These are phyloP conservation scores for Callyntrura sp. DNA, from an alignment of 2,888 invertebrate species.

Conservation along the genomic window DNA sequence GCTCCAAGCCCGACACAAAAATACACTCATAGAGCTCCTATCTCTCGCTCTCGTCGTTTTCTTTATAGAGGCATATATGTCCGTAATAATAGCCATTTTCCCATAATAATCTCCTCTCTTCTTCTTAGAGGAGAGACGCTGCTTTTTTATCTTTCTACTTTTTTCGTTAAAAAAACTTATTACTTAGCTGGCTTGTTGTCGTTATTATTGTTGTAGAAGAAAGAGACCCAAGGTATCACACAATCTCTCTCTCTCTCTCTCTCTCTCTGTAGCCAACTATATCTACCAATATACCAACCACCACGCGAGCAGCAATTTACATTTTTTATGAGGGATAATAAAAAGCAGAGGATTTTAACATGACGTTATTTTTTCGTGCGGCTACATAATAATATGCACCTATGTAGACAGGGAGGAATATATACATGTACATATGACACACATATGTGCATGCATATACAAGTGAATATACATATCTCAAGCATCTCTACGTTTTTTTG, in stretches of 20 bases:
- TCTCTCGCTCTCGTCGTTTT: neutral
- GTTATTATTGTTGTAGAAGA: neutral
- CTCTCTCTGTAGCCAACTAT: too few species aligned
- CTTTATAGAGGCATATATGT: slow-evolving; percentile 6
- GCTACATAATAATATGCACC: too few species aligned
- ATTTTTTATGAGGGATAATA: slow-evolving; percentile 67
- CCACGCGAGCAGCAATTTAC: slow-evolving; percentile 64
- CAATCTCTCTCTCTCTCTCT: too few species aligned
- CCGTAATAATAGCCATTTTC: slow-evolving; percentile 52
- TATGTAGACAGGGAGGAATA: too few species aligned
- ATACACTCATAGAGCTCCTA: slow-evolving; percentile 31
- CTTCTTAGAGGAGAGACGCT: too few species aligned
- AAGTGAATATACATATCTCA: neutral
- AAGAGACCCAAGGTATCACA: too few species aligned
- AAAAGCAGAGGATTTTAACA: slow-evolving; percentile 47
- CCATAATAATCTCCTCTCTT: too few species aligned
- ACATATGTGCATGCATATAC: too few species aligned
- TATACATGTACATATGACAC: too few species aligned
- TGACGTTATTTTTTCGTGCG: slow-evolving; percentile 24
- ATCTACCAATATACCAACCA: slow-evolving; percentile 49
- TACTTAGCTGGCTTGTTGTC: slow-evolving; percentile 15
- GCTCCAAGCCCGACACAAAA: slow-evolving; percentile 66
- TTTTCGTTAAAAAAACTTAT: too few species aligned
- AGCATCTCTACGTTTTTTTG: neutral
- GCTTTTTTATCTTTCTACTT: slow-evolving; percentile 17